These are phyloP conservation scores for Trichomycterus rosablanca DNA, from an alignment of 2,113 vertebrate genomes.

Conservation along the genomic window DNA sequence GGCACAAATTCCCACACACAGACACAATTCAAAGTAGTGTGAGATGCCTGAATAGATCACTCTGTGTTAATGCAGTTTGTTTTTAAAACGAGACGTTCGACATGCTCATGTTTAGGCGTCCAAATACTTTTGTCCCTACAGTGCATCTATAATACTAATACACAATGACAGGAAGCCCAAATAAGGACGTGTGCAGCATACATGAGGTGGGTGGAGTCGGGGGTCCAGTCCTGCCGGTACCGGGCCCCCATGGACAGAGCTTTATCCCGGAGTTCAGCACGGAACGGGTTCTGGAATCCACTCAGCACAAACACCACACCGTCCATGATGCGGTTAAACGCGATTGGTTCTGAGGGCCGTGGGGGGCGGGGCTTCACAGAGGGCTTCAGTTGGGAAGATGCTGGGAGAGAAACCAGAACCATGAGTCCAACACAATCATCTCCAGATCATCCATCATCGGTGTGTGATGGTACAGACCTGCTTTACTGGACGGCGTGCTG, in stretches of 20 bases:
- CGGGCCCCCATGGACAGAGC: slow-evolving; percentile 83
- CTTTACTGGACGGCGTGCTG: background rate
- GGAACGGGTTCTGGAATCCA: slow-evolving; percentile 87
- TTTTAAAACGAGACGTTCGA: no score
- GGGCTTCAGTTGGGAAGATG: slow-evolving; percentile 51
- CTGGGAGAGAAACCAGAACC: slow-evolving; percentile 31
- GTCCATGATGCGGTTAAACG: slow-evolving; percentile 68
- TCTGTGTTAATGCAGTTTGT: no score
- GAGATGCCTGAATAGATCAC: no score
- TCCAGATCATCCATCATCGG: no score
- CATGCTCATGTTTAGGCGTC: no score
- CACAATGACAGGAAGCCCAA: no score
- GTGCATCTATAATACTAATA: no score
- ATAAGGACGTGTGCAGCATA: no score
- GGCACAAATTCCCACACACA: no score
- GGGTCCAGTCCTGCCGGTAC: slow-evolving; percentile 81
- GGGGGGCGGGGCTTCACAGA: slow-evolving; percentile 16
- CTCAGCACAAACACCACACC: slow-evolving; percentile 86
- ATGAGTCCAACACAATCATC: no score
- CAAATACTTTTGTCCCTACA: no score
- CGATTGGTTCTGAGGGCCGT: slow-evolving; percentile 44
- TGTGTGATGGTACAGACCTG: slow-evolving; percentile 6
- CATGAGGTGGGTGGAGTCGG: slow-evolving; percentile 85
- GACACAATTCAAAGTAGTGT: no score
- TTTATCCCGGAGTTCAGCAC: slow-evolving; percentile 82